Evolutionary conservation across 92 coral and sea anemone genomes (phyloP), one percentile per base, ranked within the genome.

Genomic region (Nematostella vectensis): DNA sequence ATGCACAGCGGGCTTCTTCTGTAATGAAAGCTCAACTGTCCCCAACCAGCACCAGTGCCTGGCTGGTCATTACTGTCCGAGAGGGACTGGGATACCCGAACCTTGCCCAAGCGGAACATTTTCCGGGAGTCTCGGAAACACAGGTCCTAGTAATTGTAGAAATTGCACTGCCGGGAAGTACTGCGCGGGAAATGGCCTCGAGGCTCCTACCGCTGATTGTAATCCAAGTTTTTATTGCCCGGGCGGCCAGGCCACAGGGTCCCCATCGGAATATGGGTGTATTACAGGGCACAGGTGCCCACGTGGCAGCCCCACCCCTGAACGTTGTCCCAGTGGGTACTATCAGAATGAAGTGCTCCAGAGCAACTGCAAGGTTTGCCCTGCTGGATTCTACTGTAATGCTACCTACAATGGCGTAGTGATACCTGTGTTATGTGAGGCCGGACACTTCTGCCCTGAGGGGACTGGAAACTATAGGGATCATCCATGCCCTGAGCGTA

Each of bases 31-130:
- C 45, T 86, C 98, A 2, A 81, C 88, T 36, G 95, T 87, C 15
- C 85, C 96, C 11, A 73, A 78, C 49, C 98, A 91, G 77, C 78
- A 60, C 45, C 72, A 68, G 31, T 91, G 98, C 45, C 88, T 85
- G 27, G 63, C 82, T n/a, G 98, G 98, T 3, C 76, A 86, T 56
- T 91, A 78, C 67, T 91, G 98, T 59, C 87, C 85, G 20, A 18
- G 28, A 18, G 98, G 98, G 33, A 91, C 98, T 4, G 96, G 98
- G 9, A 54, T 68, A 6, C 98, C 98, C 4, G 29, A 54, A 10
- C 68, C 93, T 11, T 91, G 98, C 48, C 98, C 98, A 27, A 59
- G 65, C 11, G 98, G 98, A n/a, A 87, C 74, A 31, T 91, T 91
- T 54, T 91, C 96, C 0, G 25, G 59, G 21, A 81, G 93, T 0